Percentiles rank a stretch among this genome's conserved stretches.
phyloP scores from a whole-genome alignment of 2,113 vertebrate genomes.

The Cryptotis parvus region DNA sequence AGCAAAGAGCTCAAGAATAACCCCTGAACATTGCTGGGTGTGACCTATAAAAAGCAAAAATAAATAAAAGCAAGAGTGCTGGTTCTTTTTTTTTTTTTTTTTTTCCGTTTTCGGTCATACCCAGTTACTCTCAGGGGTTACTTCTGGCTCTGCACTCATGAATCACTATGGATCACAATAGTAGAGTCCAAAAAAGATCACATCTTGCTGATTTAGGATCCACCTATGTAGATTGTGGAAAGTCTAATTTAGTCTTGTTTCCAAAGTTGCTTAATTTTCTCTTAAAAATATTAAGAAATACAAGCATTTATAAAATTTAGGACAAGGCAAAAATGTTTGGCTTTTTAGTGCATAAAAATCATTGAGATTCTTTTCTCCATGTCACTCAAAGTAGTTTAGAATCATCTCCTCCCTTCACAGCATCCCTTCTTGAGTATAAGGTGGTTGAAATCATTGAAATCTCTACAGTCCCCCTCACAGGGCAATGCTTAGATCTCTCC shows the following conservation, averaged over 20 bases:
- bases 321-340: background rate
- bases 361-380: background rate
- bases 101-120: no score
- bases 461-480: no score
- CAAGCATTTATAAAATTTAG: background rate
- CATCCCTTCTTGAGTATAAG: background rate
- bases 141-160: no score
- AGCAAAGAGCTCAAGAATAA: no score
- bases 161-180: no score
- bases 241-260: conserved; percentile 38
- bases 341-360: background rate
- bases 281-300: background rate
- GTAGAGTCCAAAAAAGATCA: background rate
- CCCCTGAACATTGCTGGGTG: no score
- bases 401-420: background rate
- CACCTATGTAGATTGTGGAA: background rate
- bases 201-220: background rate
- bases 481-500: no score
- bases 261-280: background rate
- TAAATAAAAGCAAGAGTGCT: no score
- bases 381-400: background rate
- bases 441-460: no score
- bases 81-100: no score
- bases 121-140: no score
- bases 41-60: no score